These are phyloP conservation scores for Engystomops pustulosus DNA, from an alignment of 2,113 vertebrate genomes.

Conservation along the genomic window DNA sequence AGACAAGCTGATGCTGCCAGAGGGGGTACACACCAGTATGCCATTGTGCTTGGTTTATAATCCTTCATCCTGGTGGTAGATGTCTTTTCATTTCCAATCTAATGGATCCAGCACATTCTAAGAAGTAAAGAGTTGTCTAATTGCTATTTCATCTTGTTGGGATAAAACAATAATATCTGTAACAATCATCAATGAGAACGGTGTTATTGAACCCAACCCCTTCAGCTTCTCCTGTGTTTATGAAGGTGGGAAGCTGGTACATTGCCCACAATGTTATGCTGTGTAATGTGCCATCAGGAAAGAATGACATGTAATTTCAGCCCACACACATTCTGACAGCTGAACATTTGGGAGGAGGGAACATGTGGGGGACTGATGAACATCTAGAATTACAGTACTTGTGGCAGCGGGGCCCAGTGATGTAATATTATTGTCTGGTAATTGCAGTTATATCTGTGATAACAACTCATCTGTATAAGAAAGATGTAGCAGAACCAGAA, in stretches of 20 bases:
- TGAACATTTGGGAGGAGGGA: conserved; percentile 44
- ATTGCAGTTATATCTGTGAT: neutral
- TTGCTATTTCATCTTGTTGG: neutral
- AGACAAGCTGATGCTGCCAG: no score
- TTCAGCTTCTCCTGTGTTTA: neutral
- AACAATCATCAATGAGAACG: neutral
- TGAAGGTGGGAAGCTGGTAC: conserved; percentile 47
- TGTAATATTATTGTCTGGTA: conserved; percentile 1
- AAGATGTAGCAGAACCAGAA: no score
- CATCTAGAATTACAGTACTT: conserved; percentile 31
- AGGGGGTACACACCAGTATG: no score
- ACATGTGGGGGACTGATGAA: conserved; percentile 20
- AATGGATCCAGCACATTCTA: no score
- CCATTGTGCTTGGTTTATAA: no score
- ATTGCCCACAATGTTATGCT: conserved; percentile 21
- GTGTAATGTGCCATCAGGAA: conserved; percentile 36
- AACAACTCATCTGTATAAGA: no score
- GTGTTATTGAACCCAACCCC: neutral
- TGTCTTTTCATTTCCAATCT: no score
- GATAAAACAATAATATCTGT: neutral
- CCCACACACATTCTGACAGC: conserved; percentile 56
- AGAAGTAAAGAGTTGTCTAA: neutral
- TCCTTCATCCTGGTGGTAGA: no score
- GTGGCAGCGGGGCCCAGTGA: conserved; percentile 23
- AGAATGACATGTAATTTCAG: conserved; percentile 46